phyloP scores from a whole-genome alignment of 1,140 invertebrate species.

The Ericerus pela region DNA sequence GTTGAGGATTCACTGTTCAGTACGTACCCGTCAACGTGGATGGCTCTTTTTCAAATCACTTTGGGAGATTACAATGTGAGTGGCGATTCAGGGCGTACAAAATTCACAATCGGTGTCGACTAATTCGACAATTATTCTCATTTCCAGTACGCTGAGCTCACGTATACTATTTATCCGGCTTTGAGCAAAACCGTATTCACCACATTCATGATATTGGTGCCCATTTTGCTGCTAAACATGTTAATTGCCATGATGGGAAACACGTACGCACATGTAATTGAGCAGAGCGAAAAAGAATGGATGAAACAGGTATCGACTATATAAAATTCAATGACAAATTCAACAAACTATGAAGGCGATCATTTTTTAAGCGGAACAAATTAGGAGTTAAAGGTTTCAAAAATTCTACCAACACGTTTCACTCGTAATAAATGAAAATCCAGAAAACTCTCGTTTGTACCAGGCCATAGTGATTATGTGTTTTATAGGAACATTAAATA shows the following conservation, averaged over 20 bases:
- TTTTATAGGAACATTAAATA: too few species aligned
- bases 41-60: slow-evolving; percentile 95
- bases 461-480: too few species aligned
- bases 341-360: too few species aligned
- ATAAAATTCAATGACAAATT: too few species aligned
- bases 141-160: slow-evolving; percentile 78
- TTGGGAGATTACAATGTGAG: slow-evolving; percentile 93
- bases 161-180: slow-evolving; percentile 73
- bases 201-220: slow-evolving; percentile 93
- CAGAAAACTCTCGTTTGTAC: too few species aligned
- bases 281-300: slow-evolving; percentile 97
- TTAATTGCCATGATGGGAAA: slow-evolving; percentile 99
- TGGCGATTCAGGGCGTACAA: slow-evolving; percentile 15
- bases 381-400: too few species aligned
- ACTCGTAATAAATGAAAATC: too few species aligned
- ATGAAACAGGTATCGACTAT: slow-evolving; percentile 86
- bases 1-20: slow-evolving; percentile 61
- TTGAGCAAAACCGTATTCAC: slow-evolving; percentile 88
- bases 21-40: slow-evolving; percentile 83
- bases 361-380: too few species aligned
- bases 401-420: too few species aligned
- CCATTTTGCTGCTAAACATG: slow-evolving; percentile 92
- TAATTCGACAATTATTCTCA: slow-evolving; percentile 13
- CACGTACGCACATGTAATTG: slow-evolving; percentile 93
- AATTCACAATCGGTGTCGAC: too few species aligned